A percentile compares a stretch with the other conserved stretches of the same genome.
phyloP scores from a whole-genome alignment of 2,888 invertebrate species.

The Pantelozetes paolii region DNA sequence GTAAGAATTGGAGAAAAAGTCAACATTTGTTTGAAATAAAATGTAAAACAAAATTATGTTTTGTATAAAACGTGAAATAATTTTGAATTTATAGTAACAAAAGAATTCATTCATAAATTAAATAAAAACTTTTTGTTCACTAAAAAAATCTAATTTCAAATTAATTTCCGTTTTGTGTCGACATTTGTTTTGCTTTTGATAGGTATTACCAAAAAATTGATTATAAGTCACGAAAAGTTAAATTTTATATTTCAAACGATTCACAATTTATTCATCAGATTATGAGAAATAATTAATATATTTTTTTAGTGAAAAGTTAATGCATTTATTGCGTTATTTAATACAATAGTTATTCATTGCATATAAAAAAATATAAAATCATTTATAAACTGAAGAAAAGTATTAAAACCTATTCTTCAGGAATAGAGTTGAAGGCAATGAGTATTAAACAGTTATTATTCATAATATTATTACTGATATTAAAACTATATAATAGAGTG shows the following conservation, averaged over 20 bases:
- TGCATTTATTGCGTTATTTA: constrained; percentile 25
- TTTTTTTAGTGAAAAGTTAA: not conserved
- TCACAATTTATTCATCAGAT: constrained; percentile 2
- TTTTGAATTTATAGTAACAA: too few species aligned
- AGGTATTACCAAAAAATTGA: not conserved
- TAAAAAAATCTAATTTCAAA: too few species aligned
- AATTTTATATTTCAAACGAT: not conserved
- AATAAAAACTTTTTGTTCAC: not conserved
- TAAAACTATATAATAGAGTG: not conserved
- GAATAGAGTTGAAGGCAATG: not conserved
- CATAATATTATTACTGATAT: not conserved
- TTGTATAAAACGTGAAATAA: too few species aligned
- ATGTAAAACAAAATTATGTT: too few species aligned
- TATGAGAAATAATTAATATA: constrained; percentile 12
- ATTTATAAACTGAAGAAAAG: not conserved
- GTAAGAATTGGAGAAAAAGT: too few species aligned
- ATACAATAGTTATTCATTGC: constrained; percentile 8
- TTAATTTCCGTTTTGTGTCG: too few species aligned
- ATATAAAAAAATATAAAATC: not conserved
- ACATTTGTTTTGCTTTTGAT: too few species aligned
- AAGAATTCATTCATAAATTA: not conserved
- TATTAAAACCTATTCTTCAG: not conserved
- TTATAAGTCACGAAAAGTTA: constrained; percentile 15
- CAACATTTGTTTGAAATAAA: too few species aligned
- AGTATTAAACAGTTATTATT: not conserved